phyloP scores from a whole-genome alignment of 2,888 invertebrate genomes.

The Yponomeuta sedellus region DNA sequence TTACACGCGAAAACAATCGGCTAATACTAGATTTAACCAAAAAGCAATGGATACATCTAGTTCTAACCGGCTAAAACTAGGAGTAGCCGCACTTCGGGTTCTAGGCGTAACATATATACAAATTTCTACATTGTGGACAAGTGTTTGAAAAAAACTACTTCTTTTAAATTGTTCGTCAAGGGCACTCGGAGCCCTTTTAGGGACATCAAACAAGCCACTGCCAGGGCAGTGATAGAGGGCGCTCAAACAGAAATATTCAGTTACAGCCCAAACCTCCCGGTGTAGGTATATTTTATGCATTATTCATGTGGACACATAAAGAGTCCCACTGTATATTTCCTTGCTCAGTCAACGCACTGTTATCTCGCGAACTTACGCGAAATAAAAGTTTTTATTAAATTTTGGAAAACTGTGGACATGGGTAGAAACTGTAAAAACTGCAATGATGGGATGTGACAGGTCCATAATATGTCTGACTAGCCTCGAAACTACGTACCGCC shows the following conservation, averaged over 20 bases:
- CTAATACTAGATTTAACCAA: no score
- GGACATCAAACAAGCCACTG: neutral
- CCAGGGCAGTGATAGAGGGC: neutral
- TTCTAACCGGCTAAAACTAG: no score
- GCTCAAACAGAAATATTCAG: conserved; percentile 11
- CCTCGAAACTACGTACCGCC: no score
- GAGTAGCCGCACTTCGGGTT: no score
- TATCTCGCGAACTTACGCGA: neutral
- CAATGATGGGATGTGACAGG: no score
- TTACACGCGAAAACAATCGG: no score
- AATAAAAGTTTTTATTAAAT: neutral
- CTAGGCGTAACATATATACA: no score
- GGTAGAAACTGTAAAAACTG: no score
- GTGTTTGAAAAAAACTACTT: neutral
- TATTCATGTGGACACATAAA: conserved; percentile 13
- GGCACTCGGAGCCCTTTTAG: neutral
- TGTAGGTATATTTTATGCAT: conserved; percentile 12
- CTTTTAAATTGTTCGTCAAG: neutral
- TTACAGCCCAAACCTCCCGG: neutral
- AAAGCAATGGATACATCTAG: no score
- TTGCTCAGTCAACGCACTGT: neutral
- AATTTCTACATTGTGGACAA: no score
- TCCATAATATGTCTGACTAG: no score
- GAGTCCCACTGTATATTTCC: conserved; percentile 8
- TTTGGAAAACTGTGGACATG: neutral